Conservation (phyloP, 30 jellyfish, hydroid and myxozoan genomes). For the Cassiopea xamachana region DNA sequence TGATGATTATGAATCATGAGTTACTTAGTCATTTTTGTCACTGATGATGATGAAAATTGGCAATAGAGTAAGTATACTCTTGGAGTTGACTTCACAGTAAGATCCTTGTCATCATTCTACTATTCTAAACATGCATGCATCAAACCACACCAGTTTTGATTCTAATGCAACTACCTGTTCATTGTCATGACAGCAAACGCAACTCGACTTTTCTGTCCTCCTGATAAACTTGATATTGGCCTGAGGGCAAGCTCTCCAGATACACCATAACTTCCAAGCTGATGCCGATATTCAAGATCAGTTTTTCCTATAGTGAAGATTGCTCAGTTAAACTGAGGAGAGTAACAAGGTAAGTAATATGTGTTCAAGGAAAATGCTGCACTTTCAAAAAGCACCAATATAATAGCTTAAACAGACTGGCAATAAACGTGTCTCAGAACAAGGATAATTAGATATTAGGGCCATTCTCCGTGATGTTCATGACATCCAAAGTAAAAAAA, state of each 20-base stretch:
- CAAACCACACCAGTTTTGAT: background rate
- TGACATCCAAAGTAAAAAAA: too few species aligned
- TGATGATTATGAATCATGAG: too few species aligned
- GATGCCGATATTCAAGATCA: conserved; percentile 92
- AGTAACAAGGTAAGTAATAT: background rate
- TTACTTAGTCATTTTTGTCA: too few species aligned
- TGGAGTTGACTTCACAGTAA: background rate
- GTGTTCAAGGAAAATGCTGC: background rate
- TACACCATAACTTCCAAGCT: conserved; percentile 95
- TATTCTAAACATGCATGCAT: background rate
- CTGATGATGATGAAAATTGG: too few species aligned
- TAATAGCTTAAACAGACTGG: background rate
- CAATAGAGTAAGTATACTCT: too few species aligned
- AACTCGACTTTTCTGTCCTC: conserved; percentile 99
- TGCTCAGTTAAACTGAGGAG: background rate
- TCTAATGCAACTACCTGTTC: conserved; percentile 71
- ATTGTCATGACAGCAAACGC: conserved; percentile 97
- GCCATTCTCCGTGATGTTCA: too few species aligned
- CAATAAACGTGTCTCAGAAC: too few species aligned
- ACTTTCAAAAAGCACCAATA: background rate
- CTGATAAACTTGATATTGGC: conserved; percentile 96
- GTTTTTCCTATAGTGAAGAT: conserved; percentile 61
- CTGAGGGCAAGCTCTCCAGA: conserved; percentile 97
- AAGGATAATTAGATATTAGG: too few species aligned
- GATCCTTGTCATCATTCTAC: background rate